These are phyloP conservation scores for Campylomormyrus numenius DNA, from an alignment of 2,113 vertebrate genomes.

Conservation along the genomic window DNA sequence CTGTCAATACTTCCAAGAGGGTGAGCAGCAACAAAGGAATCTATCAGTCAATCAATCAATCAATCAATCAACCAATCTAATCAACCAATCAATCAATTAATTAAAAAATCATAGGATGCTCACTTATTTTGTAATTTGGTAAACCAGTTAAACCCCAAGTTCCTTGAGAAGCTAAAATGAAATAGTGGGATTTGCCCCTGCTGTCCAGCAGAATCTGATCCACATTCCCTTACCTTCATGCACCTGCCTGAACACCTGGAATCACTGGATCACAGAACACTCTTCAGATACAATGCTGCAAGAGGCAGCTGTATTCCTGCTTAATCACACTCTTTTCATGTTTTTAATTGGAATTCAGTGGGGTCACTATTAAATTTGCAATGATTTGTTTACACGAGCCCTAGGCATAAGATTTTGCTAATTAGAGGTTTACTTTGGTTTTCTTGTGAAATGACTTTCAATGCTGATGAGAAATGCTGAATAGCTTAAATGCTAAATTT, in stretches of 20 bases:
- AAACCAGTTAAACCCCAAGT: background rate
- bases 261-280: background rate
- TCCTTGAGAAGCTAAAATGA: background rate
- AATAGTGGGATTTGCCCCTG: background rate
- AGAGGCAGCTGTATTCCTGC: constrained; percentile 12
- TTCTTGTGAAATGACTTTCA: constrained; percentile 29
- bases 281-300: background rate
- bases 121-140: background rate
- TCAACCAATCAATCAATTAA: background rate
- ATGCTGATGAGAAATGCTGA: constrained; percentile 28
- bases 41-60: background rate
- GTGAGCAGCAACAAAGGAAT: background rate
- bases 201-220: background rate
- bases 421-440: constrained; percentile 43
- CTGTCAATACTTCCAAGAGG: background rate
- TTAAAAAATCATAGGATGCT: background rate
- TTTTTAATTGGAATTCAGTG: constrained; percentile 45
- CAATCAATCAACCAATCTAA: too few species aligned
- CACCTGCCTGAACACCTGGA: background rate
- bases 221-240: background rate
- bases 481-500: constrained; percentile 25
- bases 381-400: constrained; percentile 51
- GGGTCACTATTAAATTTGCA: constrained; percentile 48
- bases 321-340: constrained; percentile 38
- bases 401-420: constrained; percentile 43